These are phyloP conservation scores for Hydroisotoma schaefferi DNA, from an alignment of 2,888 invertebrate species.

Conservation along the genomic window DNA sequence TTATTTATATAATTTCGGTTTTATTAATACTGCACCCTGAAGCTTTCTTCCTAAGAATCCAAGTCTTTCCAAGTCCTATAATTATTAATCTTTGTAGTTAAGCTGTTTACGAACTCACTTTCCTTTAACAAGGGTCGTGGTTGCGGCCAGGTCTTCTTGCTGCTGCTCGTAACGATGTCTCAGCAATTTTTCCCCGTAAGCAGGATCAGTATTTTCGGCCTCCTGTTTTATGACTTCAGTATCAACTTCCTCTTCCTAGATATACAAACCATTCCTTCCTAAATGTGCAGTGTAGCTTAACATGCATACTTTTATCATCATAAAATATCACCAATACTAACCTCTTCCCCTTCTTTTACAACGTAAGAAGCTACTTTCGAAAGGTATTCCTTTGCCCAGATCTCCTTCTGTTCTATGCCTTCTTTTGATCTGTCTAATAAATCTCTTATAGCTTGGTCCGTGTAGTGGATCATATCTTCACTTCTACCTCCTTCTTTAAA, in stretches of 20 bases:
- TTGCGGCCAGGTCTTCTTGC: slow-evolving; percentile 93
- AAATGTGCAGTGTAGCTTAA: background rate
- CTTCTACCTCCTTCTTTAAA: slow-evolving; percentile 90
- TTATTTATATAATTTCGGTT: too few relatives aligned
- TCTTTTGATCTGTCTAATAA: slow-evolving; percentile 90
- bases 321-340: slow-evolving; percentile 28
- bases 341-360: slow-evolving; percentile 88
- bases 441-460: slow-evolving; percentile 89
- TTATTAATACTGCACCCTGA: too few relatives aligned
- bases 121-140: slow-evolving; percentile 71
- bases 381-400: slow-evolving; percentile 98
- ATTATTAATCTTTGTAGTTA: slow-evolving; percentile 89
- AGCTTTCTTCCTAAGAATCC: too few relatives aligned
- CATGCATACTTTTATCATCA: background rate
- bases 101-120: slow-evolving; percentile 94
- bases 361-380: slow-evolving; percentile 93
- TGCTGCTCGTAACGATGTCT: slow-evolving; percentile 99
- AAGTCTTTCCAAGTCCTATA: too few relatives aligned
- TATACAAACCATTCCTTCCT: slow-evolving; percentile 4
- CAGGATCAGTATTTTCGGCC: slow-evolving; percentile 97
- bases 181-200: slow-evolving; percentile 98
- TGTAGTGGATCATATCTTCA: slow-evolving; percentile 87
- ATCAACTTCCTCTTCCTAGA: slow-evolving; percentile 77
- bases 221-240: slow-evolving; percentile 98
- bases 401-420: slow-evolving; percentile 94